Evolutionary conservation across 2,113 vertebrate genomes (phyloP).

Genomic region (Neotoma lepida): DNA sequence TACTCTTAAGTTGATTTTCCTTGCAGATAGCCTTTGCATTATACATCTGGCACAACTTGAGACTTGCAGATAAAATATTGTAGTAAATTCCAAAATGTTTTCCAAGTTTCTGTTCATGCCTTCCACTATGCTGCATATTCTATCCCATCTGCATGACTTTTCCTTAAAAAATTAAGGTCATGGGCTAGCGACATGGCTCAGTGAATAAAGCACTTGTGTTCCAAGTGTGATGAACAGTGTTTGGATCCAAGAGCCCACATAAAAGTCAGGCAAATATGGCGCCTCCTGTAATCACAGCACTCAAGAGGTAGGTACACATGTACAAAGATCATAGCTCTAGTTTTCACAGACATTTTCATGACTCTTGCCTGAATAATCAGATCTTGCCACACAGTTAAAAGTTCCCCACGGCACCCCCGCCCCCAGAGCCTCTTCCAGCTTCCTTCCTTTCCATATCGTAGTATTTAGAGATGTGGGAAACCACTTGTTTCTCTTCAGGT

Average conservation of each 20-base stretch:
- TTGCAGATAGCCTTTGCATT: not conserved
- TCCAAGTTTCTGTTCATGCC: constrained; percentile 7
- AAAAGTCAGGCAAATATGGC: not conserved
- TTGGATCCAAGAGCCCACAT: not conserved
- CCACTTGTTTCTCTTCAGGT: not conserved
- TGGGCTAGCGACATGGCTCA: not conserved
- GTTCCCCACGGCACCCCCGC: not conserved
- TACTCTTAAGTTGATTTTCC: not conserved
- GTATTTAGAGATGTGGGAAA: not conserved
- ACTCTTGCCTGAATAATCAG: not conserved
- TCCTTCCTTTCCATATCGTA: not conserved
- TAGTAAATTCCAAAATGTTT: not conserved
- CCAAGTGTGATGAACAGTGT: not conserved
- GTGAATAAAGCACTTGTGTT: not conserved
- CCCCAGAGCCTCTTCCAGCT: fast-evolving
- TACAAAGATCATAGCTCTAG: not conserved
- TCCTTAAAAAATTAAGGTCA: not conserved
- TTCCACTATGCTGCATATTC: not conserved
- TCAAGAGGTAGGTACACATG: not conserved
- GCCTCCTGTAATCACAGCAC: not conserved
- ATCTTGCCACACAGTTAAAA: not conserved
- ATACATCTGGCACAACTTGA: not conserved
- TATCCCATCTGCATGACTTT: not conserved
- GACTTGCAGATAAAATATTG: not conserved
- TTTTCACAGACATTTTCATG: not conserved